phyloP scores from a whole-genome alignment of 2,888 invertebrate genomes.

The Drosophila ustulata region DNA sequence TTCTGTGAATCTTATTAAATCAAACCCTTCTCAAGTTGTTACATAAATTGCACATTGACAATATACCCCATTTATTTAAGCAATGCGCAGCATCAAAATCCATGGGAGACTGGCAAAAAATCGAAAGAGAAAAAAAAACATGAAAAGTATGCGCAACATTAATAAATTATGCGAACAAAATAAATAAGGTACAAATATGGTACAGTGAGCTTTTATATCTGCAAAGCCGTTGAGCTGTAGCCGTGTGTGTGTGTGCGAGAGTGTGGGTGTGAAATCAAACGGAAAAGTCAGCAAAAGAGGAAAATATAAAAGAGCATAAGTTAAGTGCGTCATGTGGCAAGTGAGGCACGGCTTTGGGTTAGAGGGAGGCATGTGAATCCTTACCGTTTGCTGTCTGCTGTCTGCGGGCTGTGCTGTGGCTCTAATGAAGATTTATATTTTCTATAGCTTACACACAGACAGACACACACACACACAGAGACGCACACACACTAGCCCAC shows the following conservation, averaged over 20 bases:
- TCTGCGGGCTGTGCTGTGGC: conserved; percentile 21
- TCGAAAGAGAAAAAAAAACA: conserved; percentile 9
- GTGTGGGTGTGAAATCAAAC: conserved; percentile 67
- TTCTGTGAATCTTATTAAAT: not conserved
- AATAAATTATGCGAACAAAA: conserved; percentile 72
- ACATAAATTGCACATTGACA: not conserved
- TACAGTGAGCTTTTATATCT: conserved; percentile 47
- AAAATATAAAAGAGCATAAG: conserved; percentile 70
- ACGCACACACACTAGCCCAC: conserved; percentile 6
- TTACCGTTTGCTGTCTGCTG: conserved; percentile 5
- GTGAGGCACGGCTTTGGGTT: conserved; percentile 16
- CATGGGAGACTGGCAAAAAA: conserved; percentile 12
- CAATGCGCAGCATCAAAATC: conserved; percentile 4
- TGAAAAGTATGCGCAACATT: conserved; percentile 45
- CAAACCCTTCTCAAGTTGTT: not conserved
- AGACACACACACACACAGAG: conserved; percentile 18
- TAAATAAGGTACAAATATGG: conserved; percentile 76
- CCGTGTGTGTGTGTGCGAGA: conserved; percentile 11
- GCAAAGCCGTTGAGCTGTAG: conserved; percentile 54
- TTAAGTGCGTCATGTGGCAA: conserved; percentile 64
- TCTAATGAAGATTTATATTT: conserved; percentile 78
- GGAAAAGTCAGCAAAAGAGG: conserved; percentile 68
- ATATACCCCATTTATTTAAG: conserved; percentile 8
- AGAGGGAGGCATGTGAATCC: conserved; percentile 27
- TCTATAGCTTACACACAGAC: conserved; percentile 28